Percentiles rank a stretch among this genome's conserved stretches.
Conservation (phyloP, 2,113 vertebrate species). For the Epinephelus lanceolatus region DNA sequence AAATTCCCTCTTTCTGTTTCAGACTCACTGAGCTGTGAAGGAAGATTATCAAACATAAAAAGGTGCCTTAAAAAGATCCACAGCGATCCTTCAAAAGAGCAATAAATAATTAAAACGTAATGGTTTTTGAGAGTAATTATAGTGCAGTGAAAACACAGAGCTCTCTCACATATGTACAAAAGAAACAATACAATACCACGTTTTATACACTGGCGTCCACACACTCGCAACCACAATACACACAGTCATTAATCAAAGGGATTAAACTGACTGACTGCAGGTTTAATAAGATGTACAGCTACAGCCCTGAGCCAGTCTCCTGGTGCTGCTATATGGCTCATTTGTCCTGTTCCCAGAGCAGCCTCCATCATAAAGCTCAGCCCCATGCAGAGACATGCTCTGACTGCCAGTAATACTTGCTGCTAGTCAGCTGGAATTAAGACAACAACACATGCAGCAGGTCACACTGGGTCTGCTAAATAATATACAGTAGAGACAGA, state of each 20-base stretch:
- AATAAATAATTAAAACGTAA: conserved; percentile 1
- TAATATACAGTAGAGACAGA: conserved; percentile 18
- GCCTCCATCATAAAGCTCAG: conserved; percentile 68
- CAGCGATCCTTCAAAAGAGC: background rate
- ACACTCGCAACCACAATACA: conserved; percentile 34
- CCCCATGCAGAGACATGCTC: conserved; percentile 73
- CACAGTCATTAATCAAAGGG: conserved; percentile 63
- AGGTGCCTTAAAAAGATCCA: background rate
- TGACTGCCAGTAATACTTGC: conserved; percentile 58
- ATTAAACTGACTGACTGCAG: conserved; percentile 60
- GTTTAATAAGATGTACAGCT: conserved; percentile 68
- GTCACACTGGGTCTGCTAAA: conserved; percentile 41
- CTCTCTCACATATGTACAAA: conserved; percentile 1
- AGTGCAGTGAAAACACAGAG: background rate
- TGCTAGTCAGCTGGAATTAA: conserved; percentile 66
- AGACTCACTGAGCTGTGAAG: background rate
- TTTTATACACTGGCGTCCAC: background rate
- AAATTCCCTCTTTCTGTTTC: conserved; percentile 4
- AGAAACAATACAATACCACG: conserved; percentile 31
- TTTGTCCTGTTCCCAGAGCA: conserved; percentile 72
- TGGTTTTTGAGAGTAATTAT: background rate
- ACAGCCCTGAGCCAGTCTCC: conserved; percentile 55
- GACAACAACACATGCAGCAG: conserved; percentile 46
- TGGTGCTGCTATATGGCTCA: conserved; percentile 72
- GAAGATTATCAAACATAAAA: background rate